Percentiles rank a stretch among this genome's conserved stretches.
Evolutionary conservation across 2,113 vertebrate genomes (phyloP).

Genomic region (Brachyhypopomus occidentalis): DNA sequence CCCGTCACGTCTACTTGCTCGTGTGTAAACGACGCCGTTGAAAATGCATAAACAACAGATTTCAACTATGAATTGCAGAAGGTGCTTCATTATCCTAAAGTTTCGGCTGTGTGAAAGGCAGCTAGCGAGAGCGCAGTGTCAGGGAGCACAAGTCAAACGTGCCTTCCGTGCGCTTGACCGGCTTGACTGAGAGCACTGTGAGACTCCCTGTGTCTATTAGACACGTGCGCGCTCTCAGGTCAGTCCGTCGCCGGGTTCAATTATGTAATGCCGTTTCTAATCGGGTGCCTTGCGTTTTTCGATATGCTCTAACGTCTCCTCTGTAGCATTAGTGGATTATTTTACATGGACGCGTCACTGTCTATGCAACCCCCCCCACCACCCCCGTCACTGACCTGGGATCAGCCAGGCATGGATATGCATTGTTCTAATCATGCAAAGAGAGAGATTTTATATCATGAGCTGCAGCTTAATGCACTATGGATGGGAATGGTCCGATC

Average conservation of each 20-base stretch:
- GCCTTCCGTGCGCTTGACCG: not conserved
- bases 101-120: no score
- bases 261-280: slow-evolving; percentile 73
- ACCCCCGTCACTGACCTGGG: slow-evolving; percentile 33
- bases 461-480: slow-evolving; percentile 37
- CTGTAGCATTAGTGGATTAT: slow-evolving; percentile 60
- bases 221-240: slow-evolving; percentile 47
- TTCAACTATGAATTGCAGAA: not conserved
- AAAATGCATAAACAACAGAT: not conserved
- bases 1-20: no score
- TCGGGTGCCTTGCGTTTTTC: slow-evolving; percentile 66
- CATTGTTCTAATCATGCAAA: slow-evolving; percentile 37
- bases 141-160: not conserved
- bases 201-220: not conserved
- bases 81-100: no score
- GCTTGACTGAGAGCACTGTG: not conserved
- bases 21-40: no score
- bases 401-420: slow-evolving; percentile 44
- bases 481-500: slow-evolving; percentile 33
- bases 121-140: not conserved
- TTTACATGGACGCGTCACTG: slow-evolving; percentile 71
- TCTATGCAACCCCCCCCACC: slow-evolving; percentile 57
- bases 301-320: slow-evolving; percentile 65
- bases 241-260: slow-evolving; percentile 61
- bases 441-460: slow-evolving; percentile 43